phyloP scores from a whole-genome alignment of 1,140 invertebrate genomes.

The Epicauta chinensis region DNA sequence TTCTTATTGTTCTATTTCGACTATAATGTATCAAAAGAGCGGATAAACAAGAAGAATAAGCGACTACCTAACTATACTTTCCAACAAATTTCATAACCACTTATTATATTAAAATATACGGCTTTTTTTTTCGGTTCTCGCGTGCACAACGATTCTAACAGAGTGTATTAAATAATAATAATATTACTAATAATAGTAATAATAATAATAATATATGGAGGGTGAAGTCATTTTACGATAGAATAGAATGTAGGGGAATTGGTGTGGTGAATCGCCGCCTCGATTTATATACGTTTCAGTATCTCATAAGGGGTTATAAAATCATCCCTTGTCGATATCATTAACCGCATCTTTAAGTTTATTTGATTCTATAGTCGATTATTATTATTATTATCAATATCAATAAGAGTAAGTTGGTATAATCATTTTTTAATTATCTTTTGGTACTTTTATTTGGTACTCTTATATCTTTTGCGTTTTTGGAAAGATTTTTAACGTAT shows the following conservation, averaged over 20 bases:
- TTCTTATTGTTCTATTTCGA: no score
- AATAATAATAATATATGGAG: constrained; percentile 5
- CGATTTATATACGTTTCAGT: constrained; percentile 4
- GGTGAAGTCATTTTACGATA: constrained; percentile 19
- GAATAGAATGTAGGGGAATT: constrained; percentile 1
- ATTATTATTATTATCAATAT: no score
- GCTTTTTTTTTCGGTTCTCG: not conserved
- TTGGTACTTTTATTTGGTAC: no score
- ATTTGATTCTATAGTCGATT: constrained; percentile 2
- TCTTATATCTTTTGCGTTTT: no score
- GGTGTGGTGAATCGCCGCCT: constrained; percentile 3
- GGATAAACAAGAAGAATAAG: no score
- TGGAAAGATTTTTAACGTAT: no score
- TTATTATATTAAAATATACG: constrained; percentile 18
- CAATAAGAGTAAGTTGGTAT: no score
- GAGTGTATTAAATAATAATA: constrained; percentile 18
- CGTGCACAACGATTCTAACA: constrained; percentile 14
- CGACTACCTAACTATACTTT: no score
- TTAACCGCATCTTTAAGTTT: constrained; percentile 1
- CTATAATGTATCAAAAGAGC: no score
- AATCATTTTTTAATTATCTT: no score
- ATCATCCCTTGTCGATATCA: constrained; percentile 15
- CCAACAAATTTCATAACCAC: constrained; percentile 16
- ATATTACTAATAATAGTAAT: not conserved
- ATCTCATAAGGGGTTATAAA: constrained; percentile 10